These are phyloP conservation scores for Dendrolimus punctatus DNA, from an alignment of 1,140 invertebrate species.

Conservation along the genomic window DNA sequence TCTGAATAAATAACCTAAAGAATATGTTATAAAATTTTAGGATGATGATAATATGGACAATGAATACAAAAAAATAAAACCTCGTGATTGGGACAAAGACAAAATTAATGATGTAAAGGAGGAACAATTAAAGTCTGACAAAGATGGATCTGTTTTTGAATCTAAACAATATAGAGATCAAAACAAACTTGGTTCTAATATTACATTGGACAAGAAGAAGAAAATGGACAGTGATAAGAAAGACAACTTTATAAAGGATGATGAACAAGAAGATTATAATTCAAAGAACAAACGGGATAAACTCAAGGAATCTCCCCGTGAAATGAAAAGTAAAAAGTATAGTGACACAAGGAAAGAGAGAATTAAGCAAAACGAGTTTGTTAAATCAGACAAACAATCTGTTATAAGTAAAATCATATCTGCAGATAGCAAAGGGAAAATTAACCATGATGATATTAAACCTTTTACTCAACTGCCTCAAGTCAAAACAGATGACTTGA, in stretches of 20 bases:
- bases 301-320: slow-evolving; percentile 51
- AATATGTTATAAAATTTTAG: slow-evolving; percentile 23
- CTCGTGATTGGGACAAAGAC: slow-evolving; percentile 64
- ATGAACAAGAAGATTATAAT: slow-evolving; percentile 36
- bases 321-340: slow-evolving; percentile 66
- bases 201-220: slow-evolving; percentile 51
- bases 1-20: too few species aligned
- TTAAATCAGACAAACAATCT: slow-evolving; percentile 49
- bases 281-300: slow-evolving; percentile 59
- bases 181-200: slow-evolving; percentile 34
- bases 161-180: slow-evolving; percentile 58
- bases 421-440: slow-evolving; percentile 44
- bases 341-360: slow-evolving; percentile 65
- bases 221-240: slow-evolving; percentile 51
- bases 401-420: slow-evolving; percentile 52
- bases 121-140: slow-evolving; percentile 54
- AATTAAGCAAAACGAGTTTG: slow-evolving; percentile 40
- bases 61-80: slow-evolving; percentile 67
- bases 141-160: slow-evolving; percentile 48
- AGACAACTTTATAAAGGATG: slow-evolving; percentile 36
- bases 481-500: slow-evolving; percentile 62
- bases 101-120: slow-evolving; percentile 59
- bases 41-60: slow-evolving; percentile 58
- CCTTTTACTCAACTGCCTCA: slow-evolving; percentile 66
- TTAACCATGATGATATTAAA: slow-evolving; percentile 64